Evolutionary conservation across 2,113 vertebrate species (phyloP), one percentile per base, ranked within the genome.

Genomic region (Triplophysa tibetana): DNA sequence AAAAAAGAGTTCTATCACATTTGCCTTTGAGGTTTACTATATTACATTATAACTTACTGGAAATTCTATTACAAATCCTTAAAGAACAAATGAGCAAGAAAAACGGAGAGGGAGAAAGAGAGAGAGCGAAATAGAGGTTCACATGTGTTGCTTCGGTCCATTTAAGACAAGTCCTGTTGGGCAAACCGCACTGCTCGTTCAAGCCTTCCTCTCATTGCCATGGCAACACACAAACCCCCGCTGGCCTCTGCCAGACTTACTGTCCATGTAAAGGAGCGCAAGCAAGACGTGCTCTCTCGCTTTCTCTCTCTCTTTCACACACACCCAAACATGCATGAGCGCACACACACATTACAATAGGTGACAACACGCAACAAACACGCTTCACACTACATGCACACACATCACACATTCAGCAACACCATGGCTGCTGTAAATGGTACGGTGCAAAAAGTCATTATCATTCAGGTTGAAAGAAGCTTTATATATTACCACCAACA

Each of bases 141-240:
- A 68, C 66, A 52, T 64, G 72, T 78, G 82, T 90, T 90, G 88
- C 85, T 89, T 89, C 88, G 81, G 88, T 90, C 88, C 89, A 91
- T 89, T 91, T 89, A 90, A 92, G 88, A 89, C 89, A 84, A 86
- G 91, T 92, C 88, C 89, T 93, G 89, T 91, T 88, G 89, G 89
- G 89, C 89, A 88, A 93, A 93, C 91, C 89, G 90, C 89, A 84
- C 90, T 92, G 90, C 89, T 90, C 91, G 92, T 92, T 93, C 89
- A 91, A 92, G 89, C 91, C 90, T 88, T 68, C 88, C 89, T 91
- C 89, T 88, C 91, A 90, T 93, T 90, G 87, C 92, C 92, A 93
- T 93, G 89, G 91, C 90, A 93, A 93, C 92, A 91, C 90, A 92
- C 89, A 89, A 93, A 89, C 89, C 91, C 90, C 91, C 90, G 90